Percentiles rank a stretch among this genome's conserved stretches.
phyloP scores from a whole-genome alignment of 2,797 vertebrate species.

The Nothura maculosa region DNA sequence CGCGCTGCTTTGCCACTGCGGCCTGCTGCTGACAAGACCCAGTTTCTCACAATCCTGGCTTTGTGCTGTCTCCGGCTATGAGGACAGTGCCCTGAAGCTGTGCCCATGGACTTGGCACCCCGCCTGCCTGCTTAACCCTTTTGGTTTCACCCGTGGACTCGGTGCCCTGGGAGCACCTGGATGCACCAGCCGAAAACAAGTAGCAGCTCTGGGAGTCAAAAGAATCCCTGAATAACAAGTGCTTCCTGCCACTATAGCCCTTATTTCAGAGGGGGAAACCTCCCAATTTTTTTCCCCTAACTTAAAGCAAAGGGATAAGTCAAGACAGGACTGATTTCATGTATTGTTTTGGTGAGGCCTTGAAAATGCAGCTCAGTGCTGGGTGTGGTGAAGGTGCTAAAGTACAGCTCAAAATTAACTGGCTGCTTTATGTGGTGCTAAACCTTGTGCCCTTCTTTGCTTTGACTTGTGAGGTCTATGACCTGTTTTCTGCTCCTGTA shows the following conservation, averaged over 20 bases:
- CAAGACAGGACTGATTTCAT: not conserved
- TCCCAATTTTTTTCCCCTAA: not conserved
- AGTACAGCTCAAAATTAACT: not conserved
- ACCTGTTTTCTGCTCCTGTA: not conserved
- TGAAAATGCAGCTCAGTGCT: not conserved
- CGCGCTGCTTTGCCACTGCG: not conserved
- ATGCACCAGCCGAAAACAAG: not conserved
- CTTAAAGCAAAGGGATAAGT: not conserved
- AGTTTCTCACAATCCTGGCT: constrained; percentile 61
- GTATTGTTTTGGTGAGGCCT: not conserved
- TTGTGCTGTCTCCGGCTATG: constrained; percentile 55
- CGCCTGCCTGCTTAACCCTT: constrained; percentile 59
- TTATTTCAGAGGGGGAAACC: not conserved
- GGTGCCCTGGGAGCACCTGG: not conserved
- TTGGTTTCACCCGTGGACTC: not conserved
- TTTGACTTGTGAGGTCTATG: not conserved
- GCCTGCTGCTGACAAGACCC: constrained; percentile 35
- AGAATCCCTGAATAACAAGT: not conserved
- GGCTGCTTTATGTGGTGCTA: not conserved
- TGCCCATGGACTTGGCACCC: not conserved
- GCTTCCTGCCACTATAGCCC: not conserved
- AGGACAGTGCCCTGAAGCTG: constrained; percentile 30
- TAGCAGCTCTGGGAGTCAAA: not conserved
- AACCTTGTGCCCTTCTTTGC: not conserved
- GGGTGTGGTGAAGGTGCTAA: not conserved